Evolutionary conservation across 2,113 vertebrate genomes (phyloP).

Genomic region (Echinops telfairi): DNA sequence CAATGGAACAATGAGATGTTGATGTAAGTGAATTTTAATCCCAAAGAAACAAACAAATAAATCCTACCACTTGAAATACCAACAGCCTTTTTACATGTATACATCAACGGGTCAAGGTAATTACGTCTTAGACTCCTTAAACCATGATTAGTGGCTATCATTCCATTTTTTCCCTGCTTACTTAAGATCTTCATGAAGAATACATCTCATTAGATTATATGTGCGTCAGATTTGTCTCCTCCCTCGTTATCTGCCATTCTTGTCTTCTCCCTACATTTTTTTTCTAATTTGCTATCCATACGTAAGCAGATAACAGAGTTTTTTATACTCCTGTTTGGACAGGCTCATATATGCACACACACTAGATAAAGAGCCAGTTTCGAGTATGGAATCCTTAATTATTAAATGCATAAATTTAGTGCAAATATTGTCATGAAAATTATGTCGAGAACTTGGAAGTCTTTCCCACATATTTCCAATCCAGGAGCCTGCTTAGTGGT

Average conservation of each 20-base stretch:
- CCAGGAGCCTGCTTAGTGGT: not conserved
- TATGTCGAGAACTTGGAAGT: constrained; percentile 5
- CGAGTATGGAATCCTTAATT: not conserved
- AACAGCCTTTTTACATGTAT: not conserved
- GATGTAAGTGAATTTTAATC: not conserved
- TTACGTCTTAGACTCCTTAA: no score
- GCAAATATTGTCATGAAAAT: not conserved
- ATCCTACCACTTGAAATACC: not conserved
- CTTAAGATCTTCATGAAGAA: no score
- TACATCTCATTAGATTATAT: no score
- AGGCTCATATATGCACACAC: not conserved
- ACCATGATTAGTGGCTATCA: no score
- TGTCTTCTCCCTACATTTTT: not conserved
- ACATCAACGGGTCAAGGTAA: not conserved
- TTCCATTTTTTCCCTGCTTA: no score
- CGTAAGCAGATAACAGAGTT: not conserved
- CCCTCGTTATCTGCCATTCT: not conserved
- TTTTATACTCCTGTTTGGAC: not conserved
- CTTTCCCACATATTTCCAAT: constrained; percentile 21
- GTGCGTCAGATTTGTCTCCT: not conserved
- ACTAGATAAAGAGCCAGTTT: not conserved
- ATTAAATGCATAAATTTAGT: not conserved
- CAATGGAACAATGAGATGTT: not conserved
- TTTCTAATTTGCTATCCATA: not conserved
- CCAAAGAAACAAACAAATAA: not conserved